Evolutionary conservation across 2,797 vertebrate species (phyloP).

Genomic region (Oreonectes daqikongensis): DNA sequence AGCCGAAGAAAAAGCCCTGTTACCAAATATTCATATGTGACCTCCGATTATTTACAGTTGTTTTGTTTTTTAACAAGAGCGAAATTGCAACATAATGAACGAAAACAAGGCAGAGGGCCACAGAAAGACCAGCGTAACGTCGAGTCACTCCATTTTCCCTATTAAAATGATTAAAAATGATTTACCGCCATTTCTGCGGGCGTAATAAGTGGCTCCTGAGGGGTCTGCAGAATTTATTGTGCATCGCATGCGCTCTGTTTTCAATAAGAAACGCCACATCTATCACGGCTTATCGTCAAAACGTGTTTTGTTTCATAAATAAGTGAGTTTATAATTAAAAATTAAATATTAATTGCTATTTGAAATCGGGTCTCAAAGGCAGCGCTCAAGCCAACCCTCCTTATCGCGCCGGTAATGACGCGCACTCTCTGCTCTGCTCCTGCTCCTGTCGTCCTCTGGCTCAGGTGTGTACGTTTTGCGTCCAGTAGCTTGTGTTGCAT

Average conservation of each 20-base stretch:
- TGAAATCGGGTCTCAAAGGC: slow-evolving; percentile 15
- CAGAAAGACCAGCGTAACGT: neutral
- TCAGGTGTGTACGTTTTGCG: slow-evolving; percentile 38
- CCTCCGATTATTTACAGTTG: neutral
- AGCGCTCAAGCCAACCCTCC: slow-evolving; percentile 5
- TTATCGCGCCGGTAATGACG: slow-evolving; percentile 32
- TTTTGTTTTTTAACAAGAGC: slow-evolving; percentile 14
- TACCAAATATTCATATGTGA: neutral
- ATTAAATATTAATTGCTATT: slow-evolving; percentile 4
- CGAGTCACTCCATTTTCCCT: slow-evolving; percentile 2
- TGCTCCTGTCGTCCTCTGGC: slow-evolving; percentile 5
- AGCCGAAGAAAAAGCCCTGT: neutral
- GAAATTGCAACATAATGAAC: slow-evolving; percentile 20
- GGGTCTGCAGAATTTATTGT: slow-evolving; percentile 21
- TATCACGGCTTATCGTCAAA: slow-evolving; percentile 1
- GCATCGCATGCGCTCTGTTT: slow-evolving; percentile 7
- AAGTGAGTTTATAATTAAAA: slow-evolving; percentile 14
- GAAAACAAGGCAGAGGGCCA: neutral
- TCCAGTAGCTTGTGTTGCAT: slow-evolving; percentile 41
- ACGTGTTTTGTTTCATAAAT: slow-evolving; percentile 23
- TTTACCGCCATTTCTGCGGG: slow-evolving; percentile 3
- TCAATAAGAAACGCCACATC: slow-evolving; percentile 26
- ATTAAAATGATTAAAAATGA: slow-evolving; percentile 35
- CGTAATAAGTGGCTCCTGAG: slow-evolving; percentile 8
- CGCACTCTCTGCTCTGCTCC: slow-evolving; percentile 6